phyloP scores from a whole-genome alignment of 2,888 invertebrate species.

The Drosophila falleni region DNA sequence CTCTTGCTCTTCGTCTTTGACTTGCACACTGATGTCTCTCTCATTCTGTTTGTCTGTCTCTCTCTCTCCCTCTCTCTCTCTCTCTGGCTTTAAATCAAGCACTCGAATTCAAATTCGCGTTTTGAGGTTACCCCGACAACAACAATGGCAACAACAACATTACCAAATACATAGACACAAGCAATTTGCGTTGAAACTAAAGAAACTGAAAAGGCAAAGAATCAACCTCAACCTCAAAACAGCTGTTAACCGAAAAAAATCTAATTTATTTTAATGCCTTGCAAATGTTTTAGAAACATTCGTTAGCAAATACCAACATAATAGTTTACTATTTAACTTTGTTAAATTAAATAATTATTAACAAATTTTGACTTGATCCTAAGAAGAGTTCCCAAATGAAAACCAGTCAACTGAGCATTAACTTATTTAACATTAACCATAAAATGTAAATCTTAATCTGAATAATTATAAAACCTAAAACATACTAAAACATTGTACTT shows the following conservation, averaged over 20 bases:
- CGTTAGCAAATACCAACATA: constrained; percentile 20
- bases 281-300: constrained; percentile 63
- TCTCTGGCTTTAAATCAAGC: constrained; percentile 15
- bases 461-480: too few relatives aligned
- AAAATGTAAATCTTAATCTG: background rate
- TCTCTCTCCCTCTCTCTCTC: background rate
- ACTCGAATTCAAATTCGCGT: constrained; percentile 62
- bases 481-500: background rate
- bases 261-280: constrained; percentile 64
- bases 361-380: background rate
- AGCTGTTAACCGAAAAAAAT: constrained; percentile 61
- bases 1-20: constrained; percentile 1
- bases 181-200: constrained; percentile 36
- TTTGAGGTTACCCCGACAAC: constrained; percentile 65
- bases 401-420: background rate
- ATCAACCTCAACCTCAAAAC: constrained; percentile 80
- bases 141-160: constrained; percentile 27
- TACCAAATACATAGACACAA: constrained; percentile 26
- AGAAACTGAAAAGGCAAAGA: constrained; percentile 60
- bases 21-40: constrained; percentile 7
- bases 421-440: constrained; percentile 2
- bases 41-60: background rate
- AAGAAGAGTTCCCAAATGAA: background rate
- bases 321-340: constrained; percentile 8
- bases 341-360: constrained; percentile 7